phyloP scores from a whole-genome alignment of 2,113 vertebrate genomes.

The Heliornis fulica region DNA sequence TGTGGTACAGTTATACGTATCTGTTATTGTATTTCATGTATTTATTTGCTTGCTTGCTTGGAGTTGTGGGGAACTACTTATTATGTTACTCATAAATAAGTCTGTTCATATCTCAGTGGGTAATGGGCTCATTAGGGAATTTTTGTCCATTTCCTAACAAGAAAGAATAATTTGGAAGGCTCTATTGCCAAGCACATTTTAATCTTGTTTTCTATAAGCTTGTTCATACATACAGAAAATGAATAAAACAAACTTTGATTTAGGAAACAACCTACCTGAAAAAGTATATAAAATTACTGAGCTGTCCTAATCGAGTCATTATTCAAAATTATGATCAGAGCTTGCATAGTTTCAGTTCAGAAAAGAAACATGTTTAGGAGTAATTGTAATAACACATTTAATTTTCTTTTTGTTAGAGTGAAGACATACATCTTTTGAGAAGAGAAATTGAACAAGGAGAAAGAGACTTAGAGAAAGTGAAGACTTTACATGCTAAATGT shows the following conservation, averaged over 20 bases:
- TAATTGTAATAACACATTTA: background rate
- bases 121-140: background rate
- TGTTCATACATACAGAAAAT: background rate
- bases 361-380: background rate
- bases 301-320: background rate
- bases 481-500: slow-evolving; percentile 65
- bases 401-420: slow-evolving; percentile 68
- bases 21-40: background rate
- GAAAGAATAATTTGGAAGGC: background rate
- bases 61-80: background rate
- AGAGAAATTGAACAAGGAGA: slow-evolving; percentile 75
- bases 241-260: background rate
- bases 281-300: background rate
- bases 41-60: background rate
- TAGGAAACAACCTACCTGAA: background rate
- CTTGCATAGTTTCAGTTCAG: background rate
- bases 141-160: background rate
- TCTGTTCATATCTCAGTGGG: background rate
- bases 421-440: slow-evolving; percentile 76
- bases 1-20: background rate
- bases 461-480: slow-evolving; percentile 71
- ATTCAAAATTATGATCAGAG: background rate
- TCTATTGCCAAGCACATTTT: background rate
- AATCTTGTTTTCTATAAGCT: background rate
- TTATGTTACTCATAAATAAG: background rate